Conservation (phyloP, 1,140 invertebrate genomes). For the Conopomorpha cramerella region DNA sequence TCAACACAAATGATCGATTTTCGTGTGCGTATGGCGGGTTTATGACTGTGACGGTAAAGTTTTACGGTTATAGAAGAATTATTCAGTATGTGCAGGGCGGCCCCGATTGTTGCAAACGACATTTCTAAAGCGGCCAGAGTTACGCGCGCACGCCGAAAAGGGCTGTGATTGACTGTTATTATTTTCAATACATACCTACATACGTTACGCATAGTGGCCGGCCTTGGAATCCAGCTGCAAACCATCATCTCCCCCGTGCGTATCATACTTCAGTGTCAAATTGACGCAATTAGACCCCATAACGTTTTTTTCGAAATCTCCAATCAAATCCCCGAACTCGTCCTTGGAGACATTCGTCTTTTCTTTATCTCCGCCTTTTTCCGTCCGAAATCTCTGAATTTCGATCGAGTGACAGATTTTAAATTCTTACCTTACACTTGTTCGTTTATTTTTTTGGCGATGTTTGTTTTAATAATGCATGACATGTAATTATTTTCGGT, state of each 20-base stretch:
- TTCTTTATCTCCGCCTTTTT: constrained; percentile 32
- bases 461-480: constrained; percentile 52
- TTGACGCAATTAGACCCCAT: constrained; percentile 6
- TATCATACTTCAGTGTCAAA: constrained; percentile 1
- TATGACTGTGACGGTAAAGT: constrained; percentile 4
- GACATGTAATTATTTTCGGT: constrained; percentile 40
- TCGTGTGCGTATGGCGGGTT: constrained; percentile 25
- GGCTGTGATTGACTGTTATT: background rate
- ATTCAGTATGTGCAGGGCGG: constrained; percentile 8
- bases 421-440: constrained; percentile 58
- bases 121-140: too few relatives aligned
- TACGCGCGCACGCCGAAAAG: too few relatives aligned
- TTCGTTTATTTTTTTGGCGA: constrained; percentile 25
- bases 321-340: constrained; percentile 28
- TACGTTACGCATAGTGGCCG: too few relatives aligned
- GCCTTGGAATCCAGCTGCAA: too few relatives aligned
- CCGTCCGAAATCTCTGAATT: constrained; percentile 39
- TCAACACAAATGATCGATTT: constrained; percentile 43
- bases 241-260: too few relatives aligned
- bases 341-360: constrained; percentile 34
- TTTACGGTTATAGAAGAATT: constrained; percentile 25
- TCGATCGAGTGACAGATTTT: constrained; percentile 53
- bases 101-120: background rate
- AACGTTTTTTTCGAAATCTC: constrained; percentile 10
- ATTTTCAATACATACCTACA: background rate